Conservation (phyloP, 2,797 vertebrate genomes). For the Phalanger gymnotis region DNA sequence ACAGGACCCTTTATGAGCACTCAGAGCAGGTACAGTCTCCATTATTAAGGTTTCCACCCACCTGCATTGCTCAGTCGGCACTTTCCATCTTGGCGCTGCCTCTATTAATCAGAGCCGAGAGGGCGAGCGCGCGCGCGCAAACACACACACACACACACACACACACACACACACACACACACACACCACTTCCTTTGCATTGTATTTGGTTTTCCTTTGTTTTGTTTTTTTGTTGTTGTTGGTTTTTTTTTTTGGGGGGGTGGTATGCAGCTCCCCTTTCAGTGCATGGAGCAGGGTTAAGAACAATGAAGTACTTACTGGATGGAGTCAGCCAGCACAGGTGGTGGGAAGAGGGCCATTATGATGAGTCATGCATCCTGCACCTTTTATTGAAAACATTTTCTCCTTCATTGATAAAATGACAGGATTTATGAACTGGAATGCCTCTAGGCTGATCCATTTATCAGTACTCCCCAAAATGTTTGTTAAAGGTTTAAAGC, state of each 20-base stretch:
- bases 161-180: not conserved
- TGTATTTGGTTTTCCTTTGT: slow-evolving; percentile 15
- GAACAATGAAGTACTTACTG: not conserved
- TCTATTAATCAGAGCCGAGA: slow-evolving; percentile 59
- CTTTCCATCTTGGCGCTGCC: slow-evolving; percentile 43
- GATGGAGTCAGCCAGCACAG: not conserved
- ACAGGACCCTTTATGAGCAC: slow-evolving; percentile 55
- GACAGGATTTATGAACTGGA: slow-evolving; percentile 64
- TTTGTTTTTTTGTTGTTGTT: not conserved
- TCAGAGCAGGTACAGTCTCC: slow-evolving; percentile 40
- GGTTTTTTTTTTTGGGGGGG: not conserved
- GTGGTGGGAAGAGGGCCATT: not conserved
- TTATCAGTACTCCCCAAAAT: slow-evolving; percentile 66
- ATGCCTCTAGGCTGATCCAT: slow-evolving; percentile 56
- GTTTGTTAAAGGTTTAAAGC: slow-evolving; percentile 68
- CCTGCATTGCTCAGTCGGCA: slow-evolving; percentile 62
- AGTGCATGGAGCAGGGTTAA: not conserved
- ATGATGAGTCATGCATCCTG: not conserved
- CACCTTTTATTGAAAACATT: slow-evolving; percentile 51
- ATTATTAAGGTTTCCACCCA: slow-evolving; percentile 63
- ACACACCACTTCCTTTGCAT: not conserved
- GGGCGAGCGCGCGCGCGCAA: not conserved
- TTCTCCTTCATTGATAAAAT: slow-evolving; percentile 67
- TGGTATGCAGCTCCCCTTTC: not conserved
- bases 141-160: not conserved